Percentiles rank a stretch among this genome's conserved stretches.
Evolutionary conservation across 2,888 invertebrate species (phyloP).

Genomic region (Acleris cristana): DNA sequence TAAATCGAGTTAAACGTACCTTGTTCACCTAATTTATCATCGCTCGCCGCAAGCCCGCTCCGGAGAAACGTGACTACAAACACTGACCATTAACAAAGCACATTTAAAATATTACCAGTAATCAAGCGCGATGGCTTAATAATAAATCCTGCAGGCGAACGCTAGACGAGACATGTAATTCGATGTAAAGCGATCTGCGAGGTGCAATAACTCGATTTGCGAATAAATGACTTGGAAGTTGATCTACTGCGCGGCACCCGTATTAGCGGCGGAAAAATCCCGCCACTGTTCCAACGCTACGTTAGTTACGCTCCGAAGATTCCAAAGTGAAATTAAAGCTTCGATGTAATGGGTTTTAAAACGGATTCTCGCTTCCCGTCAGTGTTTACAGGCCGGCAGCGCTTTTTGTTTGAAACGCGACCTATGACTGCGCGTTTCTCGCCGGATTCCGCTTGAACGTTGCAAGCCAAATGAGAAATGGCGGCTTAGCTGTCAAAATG

Average conservation of each 20-base stretch:
- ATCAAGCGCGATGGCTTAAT: slow-evolving; percentile 22
- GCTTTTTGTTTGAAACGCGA: slow-evolving; percentile 67
- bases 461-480: slow-evolving; percentile 72
- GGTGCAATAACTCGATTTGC: slow-evolving; percentile 81
- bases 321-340: slow-evolving; percentile 61
- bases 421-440: slow-evolving; percentile 66
- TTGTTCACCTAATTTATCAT: slow-evolving; percentile 10
- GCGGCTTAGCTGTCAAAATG: slow-evolving; percentile 75
- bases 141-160: slow-evolving; percentile 32
- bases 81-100: slow-evolving; percentile 21
- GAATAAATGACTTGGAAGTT: slow-evolving; percentile 80
- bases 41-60: background rate
- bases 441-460: slow-evolving; percentile 63
- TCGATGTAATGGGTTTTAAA: slow-evolving; percentile 67
- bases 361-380: slow-evolving; percentile 58
- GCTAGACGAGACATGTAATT: slow-evolving; percentile 55
- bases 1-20: slow-evolving; percentile 26
- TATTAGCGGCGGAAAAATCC: slow-evolving; percentile 62
- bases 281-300: slow-evolving; percentile 66
- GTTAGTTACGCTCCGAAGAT: slow-evolving; percentile 59
- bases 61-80: slow-evolving; percentile 15
- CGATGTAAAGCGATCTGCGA: slow-evolving; percentile 74
- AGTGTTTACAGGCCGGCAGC: slow-evolving; percentile 53
- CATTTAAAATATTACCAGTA: slow-evolving; percentile 22
- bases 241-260: slow-evolving; percentile 67